Conservation (phyloP, 2,113 vertebrate species). For the Sinosuthora webbiana region DNA sequence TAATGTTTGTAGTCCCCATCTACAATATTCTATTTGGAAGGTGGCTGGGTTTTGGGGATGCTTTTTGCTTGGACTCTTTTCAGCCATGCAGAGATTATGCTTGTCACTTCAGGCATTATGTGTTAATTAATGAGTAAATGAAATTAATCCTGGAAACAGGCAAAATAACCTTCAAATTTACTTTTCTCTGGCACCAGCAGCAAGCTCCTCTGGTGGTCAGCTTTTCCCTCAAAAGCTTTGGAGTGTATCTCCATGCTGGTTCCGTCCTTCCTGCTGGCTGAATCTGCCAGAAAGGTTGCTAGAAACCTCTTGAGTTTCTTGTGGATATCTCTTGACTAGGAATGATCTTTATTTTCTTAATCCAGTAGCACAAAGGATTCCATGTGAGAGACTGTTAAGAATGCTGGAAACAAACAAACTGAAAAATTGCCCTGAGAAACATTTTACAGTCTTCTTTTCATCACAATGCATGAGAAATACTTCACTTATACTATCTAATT, state of each 20-base stretch:
- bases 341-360: neutral
- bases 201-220: neutral
- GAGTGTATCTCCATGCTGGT: neutral
- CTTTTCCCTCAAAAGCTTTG: neutral
- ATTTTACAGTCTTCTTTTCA: neutral
- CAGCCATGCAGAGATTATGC: neutral
- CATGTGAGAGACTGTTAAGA: neutral
- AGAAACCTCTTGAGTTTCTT: neutral
- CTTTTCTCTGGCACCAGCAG: neutral
- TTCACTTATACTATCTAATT: neutral
- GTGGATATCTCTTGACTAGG: neutral
- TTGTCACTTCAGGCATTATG: neutral
- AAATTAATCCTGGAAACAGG: conserved; percentile 1
- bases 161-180: neutral
- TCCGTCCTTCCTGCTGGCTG: neutral
- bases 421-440: neutral
- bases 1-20: neutral
- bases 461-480: neutral
- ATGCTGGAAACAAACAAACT: neutral
- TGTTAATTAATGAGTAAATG: conserved; percentile 8
- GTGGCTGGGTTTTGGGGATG: neutral
- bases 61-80: neutral
- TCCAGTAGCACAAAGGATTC: neutral
- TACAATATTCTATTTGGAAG: neutral
- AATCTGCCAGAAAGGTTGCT: neutral